Evolutionary conservation across 2,888 invertebrate genomes (phyloP), one percentile per base, ranked within the genome.

Genomic region (Amaurobius ferox): DNA sequence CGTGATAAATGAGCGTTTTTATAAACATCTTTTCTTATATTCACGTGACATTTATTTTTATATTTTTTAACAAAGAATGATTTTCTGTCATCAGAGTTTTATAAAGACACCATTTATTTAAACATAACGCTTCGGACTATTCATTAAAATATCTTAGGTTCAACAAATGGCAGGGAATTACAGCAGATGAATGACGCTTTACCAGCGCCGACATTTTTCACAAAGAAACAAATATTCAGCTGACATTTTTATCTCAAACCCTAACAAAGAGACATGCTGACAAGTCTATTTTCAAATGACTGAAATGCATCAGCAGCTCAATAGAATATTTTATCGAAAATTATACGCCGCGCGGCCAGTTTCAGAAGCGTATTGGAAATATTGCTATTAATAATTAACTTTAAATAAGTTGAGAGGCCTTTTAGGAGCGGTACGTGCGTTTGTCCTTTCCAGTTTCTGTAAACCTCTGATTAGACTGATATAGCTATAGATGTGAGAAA

Each of bases 181-280:
- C 26, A 64, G 29, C 44, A n/a, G 29, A 13, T 7, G 48, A 55
- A 55, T 55, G 55, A 19, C 23, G 19, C 23, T 55, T 23, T 23
- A 55, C 23, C 7, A 3, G 40, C 39, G 13, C 19, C 26, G 40
- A 16, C 68, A 23, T 48, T 77, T 70, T 70, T 44, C 83, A 77
- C 55, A 77, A 77, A 72, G 70, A 67, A 66, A 71, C 62, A 83
- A 70, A 70, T 70, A 81, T 70, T 81, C 29, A 26, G 44, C 39
- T 81, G 81, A 76, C 81, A 77, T 85, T 85, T 85, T 77, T 78
- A 77, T 77, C 67, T 29, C 77, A 39, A 77, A 55, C 44, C 16
- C 39, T 39, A 66, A 77, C 83, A 85, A 85, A 85, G 66, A 35
- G 23, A 23, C 26, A 28, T 30, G 35, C 5, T 77, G 71, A 85